Conservation (phyloP, 1,140 invertebrate genomes). For the Dinothrombium tinctorium region DNA sequence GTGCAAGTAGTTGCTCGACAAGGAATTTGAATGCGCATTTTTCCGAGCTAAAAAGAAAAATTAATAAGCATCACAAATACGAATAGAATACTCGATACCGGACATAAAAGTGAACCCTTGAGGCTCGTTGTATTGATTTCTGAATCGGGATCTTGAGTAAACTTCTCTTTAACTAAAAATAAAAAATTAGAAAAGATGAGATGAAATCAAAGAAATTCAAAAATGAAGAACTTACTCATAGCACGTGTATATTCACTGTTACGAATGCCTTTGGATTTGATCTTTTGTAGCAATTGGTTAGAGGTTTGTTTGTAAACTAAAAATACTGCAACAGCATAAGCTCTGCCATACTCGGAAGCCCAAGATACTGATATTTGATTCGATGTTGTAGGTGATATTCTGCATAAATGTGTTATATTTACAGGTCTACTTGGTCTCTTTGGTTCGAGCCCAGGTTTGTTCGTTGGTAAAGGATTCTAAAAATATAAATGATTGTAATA, state of each 20-base stretch:
- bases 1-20: slow-evolving; percentile 66
- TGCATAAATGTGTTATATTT: slow-evolving; percentile 73
- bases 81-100: slow-evolving; percentile 19
- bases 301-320: slow-evolving; percentile 67
- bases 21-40: slow-evolving; percentile 77
- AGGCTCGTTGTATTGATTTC: slow-evolving; percentile 85
- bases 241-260: slow-evolving; percentile 12
- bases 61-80: neutral
- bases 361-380: slow-evolving; percentile 64
- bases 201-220: neutral
- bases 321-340: slow-evolving; percentile 59
- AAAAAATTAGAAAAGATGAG: neutral
- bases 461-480: slow-evolving; percentile 88
- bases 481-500: slow-evolving; percentile 13
- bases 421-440: slow-evolving; percentile 88
- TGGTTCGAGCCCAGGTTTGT: slow-evolving; percentile 86
- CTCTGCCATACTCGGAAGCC: slow-evolving; percentile 46
- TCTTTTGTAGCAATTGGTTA: slow-evolving; percentile 44
- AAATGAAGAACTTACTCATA: slow-evolving; percentile 3
- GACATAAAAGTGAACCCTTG: slow-evolving; percentile 60
- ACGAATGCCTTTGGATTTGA: slow-evolving; percentile 45
- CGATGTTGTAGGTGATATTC: slow-evolving; percentile 59
- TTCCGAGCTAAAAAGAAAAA: slow-evolving; percentile 53
- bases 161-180: slow-evolving; percentile 59
- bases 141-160: slow-evolving; percentile 71